phyloP scores from a whole-genome alignment of 2,113 vertebrate genomes.

The Trichechus manatus region DNA sequence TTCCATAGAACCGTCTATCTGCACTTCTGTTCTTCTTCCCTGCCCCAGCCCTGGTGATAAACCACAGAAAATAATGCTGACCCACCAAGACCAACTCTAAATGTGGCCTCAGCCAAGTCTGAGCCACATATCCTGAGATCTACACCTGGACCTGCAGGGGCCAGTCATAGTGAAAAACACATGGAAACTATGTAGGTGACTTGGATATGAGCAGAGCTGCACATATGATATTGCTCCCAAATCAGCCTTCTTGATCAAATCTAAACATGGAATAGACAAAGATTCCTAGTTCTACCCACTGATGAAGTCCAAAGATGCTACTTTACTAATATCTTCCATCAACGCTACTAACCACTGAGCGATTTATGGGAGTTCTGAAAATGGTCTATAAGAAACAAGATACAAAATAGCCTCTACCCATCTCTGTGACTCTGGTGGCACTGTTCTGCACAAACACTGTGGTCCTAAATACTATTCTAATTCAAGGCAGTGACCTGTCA shows the following conservation, averaged over 20 bases:
- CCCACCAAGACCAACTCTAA: background rate
- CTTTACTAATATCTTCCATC: background rate
- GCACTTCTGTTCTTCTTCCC: slow-evolving; percentile 3
- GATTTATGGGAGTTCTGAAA: background rate
- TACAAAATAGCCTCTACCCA: slow-evolving; percentile 46
- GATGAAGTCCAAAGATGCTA: background rate
- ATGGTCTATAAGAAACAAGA: slow-evolving; percentile 2
- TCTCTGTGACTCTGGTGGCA: slow-evolving; percentile 46
- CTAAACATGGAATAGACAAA: slow-evolving; percentile 41
- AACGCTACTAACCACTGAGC: slow-evolving; percentile 28
- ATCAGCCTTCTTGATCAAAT: slow-evolving; percentile 26
- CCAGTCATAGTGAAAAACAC: slow-evolving; percentile 6
- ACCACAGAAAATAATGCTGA: slow-evolving; percentile 54
- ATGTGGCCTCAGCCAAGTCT: slow-evolving; percentile 46
- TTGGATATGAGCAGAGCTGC: background rate
- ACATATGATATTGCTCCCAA: background rate
- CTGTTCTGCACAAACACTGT: slow-evolving; percentile 64
- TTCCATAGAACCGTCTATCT: slow-evolving; percentile 23
- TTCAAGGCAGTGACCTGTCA: slow-evolving; percentile 62
- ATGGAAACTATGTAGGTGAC: slow-evolving; percentile 44
- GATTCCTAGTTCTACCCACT: background rate
- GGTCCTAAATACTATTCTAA: slow-evolving; percentile 71
- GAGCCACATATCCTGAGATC: slow-evolving; percentile 9
- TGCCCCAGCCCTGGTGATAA: background rate
- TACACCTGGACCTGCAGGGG: background rate